A percentile compares a stretch with the other conserved stretches of the same genome.
Evolutionary conservation across 2,113 vertebrate species (phyloP).

Genomic region (Ceyx melanurus): DNA sequence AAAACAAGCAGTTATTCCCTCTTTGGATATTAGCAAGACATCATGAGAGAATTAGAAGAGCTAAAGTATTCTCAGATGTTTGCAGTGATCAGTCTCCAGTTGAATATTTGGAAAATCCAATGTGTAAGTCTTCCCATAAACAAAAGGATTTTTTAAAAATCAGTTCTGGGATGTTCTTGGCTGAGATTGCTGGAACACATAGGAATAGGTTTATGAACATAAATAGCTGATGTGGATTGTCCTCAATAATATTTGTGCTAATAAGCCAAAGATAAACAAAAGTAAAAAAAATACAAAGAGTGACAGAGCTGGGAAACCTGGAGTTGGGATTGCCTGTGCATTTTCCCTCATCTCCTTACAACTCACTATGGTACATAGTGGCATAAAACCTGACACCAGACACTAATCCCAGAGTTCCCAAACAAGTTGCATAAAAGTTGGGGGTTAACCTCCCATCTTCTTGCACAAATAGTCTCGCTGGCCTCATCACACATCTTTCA

Average conservation of each 20-base stretch:
- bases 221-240: conserved; percentile 67
- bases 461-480: background rate
- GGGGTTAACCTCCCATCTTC: background rate
- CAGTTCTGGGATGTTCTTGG: conserved; percentile 71
- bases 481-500: background rate
- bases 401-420: background rate
- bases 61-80: conserved; percentile 78
- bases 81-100: conserved; percentile 44
- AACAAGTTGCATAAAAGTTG: background rate
- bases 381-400: background rate
- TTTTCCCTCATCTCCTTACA: background rate
- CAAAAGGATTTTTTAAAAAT: conserved; percentile 72
- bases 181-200: conserved; percentile 45
- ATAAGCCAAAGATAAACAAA: background rate
- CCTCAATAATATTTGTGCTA: conserved; percentile 37
- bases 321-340: background rate
- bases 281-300: background rate
- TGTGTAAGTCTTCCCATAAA: conserved; percentile 76
- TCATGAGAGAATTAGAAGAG: conserved; percentile 73
- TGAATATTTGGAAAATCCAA: conserved; percentile 70
- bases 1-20: conserved; percentile 57
- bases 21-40: conserved; percentile 68
- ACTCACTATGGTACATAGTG: background rate
- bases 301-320: background rate
- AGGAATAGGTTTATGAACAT: conserved; percentile 56